These are phyloP conservation scores for Formica aserva DNA, from an alignment of 2,888 invertebrate genomes.

Conservation along the genomic window DNA sequence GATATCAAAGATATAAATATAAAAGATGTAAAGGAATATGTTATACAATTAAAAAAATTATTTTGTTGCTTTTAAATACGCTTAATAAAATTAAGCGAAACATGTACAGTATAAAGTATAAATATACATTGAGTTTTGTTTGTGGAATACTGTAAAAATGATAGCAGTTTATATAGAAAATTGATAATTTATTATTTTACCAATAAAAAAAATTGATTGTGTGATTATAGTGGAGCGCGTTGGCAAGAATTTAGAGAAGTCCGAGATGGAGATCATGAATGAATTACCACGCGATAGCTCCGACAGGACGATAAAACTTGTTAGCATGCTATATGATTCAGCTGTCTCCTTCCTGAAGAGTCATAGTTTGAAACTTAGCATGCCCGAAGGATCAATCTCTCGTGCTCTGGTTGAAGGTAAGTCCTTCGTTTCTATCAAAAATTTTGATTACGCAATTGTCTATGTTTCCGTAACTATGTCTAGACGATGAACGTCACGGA, in stretches of 20 bases:
- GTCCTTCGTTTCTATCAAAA: conserved; percentile 59
- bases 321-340: conserved; percentile 87
- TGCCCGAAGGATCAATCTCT: conserved; percentile 90
- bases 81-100: background rate
- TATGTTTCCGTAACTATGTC: conserved; percentile 55
- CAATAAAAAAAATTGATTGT: background rate
- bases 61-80: background rate
- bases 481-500: conserved; percentile 56
- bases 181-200: background rate
- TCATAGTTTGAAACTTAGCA: conserved; percentile 90
- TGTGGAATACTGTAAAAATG: background rate
- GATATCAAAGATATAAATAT: background rate
- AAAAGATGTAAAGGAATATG: background rate
- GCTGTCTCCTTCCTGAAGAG: conserved; percentile 88
- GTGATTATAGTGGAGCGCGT: conserved; percentile 74
- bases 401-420: conserved; percentile 93
- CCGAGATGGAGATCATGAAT: conserved; percentile 86
- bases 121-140: background rate
- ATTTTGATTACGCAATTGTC: conserved; percentile 42
- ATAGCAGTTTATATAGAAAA: background rate
- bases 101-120: background rate
- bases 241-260: conserved; percentile 79
- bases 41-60: background rate
- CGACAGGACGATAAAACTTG: conserved; percentile 87
- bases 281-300: conserved; percentile 87